phyloP scores from a whole-genome alignment of 1,140 invertebrate species.

The Drosophila kohkoa region DNA sequence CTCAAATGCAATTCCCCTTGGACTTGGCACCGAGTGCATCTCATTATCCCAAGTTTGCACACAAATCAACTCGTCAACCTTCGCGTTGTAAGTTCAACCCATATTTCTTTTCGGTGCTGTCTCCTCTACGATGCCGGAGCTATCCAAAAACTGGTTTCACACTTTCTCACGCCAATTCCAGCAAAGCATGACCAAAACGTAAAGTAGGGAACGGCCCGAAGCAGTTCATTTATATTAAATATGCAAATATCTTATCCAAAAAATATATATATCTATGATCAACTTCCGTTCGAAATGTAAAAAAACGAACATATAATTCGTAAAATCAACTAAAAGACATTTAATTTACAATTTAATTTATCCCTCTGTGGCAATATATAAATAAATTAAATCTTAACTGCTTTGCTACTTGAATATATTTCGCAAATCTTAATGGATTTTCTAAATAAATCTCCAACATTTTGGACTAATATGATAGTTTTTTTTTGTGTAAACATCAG shows the following conservation, averaged over 20 bases:
- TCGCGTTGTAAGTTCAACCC: constrained; percentile 37
- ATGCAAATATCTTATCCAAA: constrained; percentile 52
- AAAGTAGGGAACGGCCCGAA: constrained; percentile 38
- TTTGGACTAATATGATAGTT: constrained; percentile 2
- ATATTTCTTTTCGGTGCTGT: constrained; percentile 38
- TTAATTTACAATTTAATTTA: constrained; percentile 2
- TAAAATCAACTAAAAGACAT: background rate
- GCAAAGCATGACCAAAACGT: constrained; percentile 55
- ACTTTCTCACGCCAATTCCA: constrained; percentile 80
- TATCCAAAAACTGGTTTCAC: constrained; percentile 63
- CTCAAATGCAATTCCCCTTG: constrained; percentile 30
- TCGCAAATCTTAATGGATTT: constrained; percentile 34
- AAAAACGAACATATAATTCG: constrained; percentile 52
- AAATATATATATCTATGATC: constrained; percentile 44
- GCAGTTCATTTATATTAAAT: constrained; percentile 30
- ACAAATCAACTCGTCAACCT: constrained; percentile 52
- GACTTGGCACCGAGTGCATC: constrained; percentile 33
- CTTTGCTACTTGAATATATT: constrained; percentile 3
- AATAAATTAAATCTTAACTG: background rate
- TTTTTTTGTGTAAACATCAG: background rate
- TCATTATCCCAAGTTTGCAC: constrained; percentile 43
- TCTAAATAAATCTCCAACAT: constrained; percentile 11
- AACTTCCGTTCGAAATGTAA: constrained; percentile 62
- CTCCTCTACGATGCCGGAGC: constrained; percentile 7
- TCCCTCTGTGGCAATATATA: constrained; percentile 6